Evolutionary conservation across 37 sponge, comb jelly and placozoan species (phyloP).

Genomic region (Tethya wilhelma): DNA sequence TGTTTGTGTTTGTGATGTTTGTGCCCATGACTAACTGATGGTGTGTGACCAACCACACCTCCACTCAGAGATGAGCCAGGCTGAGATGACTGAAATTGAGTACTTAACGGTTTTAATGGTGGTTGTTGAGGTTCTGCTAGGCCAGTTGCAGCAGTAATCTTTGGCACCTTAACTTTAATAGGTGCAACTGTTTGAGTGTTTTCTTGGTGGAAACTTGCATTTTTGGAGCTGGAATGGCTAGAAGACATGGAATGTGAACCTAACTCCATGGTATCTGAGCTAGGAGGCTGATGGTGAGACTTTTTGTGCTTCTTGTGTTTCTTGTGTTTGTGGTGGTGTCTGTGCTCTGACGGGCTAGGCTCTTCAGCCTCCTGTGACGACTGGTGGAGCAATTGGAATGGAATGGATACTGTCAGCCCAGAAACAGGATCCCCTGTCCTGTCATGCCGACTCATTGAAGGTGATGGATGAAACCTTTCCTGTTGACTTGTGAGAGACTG

Average conservation of each 20-base stretch:
- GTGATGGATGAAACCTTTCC: too few species aligned
- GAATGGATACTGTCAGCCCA: not conserved
- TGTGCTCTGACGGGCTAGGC: not conserved
- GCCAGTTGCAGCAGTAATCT: not conserved
- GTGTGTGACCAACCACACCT: too few species aligned
- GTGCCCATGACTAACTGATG: not conserved
- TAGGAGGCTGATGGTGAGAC: conserved; percentile 2
- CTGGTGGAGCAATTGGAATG: not conserved
- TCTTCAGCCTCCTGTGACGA: not conserved
- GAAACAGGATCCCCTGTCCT: too few species aligned
- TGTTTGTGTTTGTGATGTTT: not conserved
- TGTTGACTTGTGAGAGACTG: too few species aligned
- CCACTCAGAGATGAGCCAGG: too few species aligned
- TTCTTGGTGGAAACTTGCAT: too few species aligned
- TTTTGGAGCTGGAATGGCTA: too few species aligned
- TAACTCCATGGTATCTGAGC: not conserved
- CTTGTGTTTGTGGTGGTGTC: conserved; percentile 39
- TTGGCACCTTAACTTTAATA: not conserved
- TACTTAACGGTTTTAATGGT: too few species aligned
- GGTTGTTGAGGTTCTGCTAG: too few species aligned
- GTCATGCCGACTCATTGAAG: too few species aligned
- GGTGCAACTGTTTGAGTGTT: not conserved
- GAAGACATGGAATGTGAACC: not conserved
- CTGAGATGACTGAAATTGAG: too few species aligned
- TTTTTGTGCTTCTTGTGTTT: conserved; percentile 33